A percentile compares a stretch with the other conserved stretches of the same genome.
These are phyloP conservation scores for Choloepus hoffmanni DNA, from an alignment of 2,113 vertebrate species.

Conservation along the genomic window DNA sequence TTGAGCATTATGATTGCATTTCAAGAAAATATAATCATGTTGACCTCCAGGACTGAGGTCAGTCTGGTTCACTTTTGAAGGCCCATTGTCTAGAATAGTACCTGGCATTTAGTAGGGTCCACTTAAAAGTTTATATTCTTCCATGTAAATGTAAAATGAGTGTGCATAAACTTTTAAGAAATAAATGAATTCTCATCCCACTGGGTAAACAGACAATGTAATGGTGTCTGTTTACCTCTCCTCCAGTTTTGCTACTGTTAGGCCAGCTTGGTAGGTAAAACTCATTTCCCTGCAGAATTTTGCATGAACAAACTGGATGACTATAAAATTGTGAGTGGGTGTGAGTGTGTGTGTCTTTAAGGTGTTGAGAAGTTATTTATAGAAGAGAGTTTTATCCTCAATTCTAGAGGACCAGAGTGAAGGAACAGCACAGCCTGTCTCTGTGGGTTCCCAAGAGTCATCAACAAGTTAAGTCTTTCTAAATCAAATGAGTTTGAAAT, in stretches of 20 bases:
- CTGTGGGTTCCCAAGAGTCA: background rate
- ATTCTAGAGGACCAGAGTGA: background rate
- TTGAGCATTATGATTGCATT: background rate
- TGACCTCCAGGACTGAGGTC: background rate
- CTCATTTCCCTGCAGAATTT: conserved; percentile 59
- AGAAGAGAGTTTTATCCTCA: conserved; percentile 35
- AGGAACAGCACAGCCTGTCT: conserved; percentile 9
- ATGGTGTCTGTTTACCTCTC: background rate
- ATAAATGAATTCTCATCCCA: background rate
- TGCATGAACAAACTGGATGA: background rate
- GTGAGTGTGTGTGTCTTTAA: conserved; percentile 42
- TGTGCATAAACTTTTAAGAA: background rate
- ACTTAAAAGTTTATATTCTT: background rate
- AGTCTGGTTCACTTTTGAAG: background rate
- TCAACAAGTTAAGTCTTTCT: background rate
- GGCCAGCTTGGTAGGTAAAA: background rate
- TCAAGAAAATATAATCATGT: background rate
- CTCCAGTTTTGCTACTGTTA: conserved; percentile 14
- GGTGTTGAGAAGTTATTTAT: conserved; percentile 64
- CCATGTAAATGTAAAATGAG: conserved; percentile 2
- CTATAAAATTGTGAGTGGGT: conserved; percentile 53
- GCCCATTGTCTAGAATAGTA: background rate
- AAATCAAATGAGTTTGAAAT: conserved; percentile 41
- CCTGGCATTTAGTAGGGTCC: background rate
- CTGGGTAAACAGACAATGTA: background rate